Evolutionary conservation across 1,140 invertebrate species (phyloP).

Genomic region (silkworm (Bombyx mori)): ASM3026992v2 NC_085128.1:8849001-8849500

Average conservation of each 20-base stretch:
- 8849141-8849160: constrained; percentile 51
- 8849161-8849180: constrained; percentile 18
- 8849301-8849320: constrained; percentile 54
- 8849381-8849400: no score
- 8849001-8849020: constrained; percentile 54
- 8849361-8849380: no score
- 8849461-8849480: not conserved
- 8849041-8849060: constrained; percentile 37
- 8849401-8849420: no score
- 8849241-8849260: constrained; percentile 48
- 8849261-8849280: constrained; percentile 58
- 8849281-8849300: constrained; percentile 26
- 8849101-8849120: constrained; percentile 36
- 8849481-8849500: constrained; percentile 46
- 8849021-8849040: constrained; percentile 34
- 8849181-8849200: no score
- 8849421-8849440: constrained; percentile 8
- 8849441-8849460: not conserved
- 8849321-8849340: constrained; percentile 39
- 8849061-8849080: constrained; percentile 66
- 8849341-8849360: no score
- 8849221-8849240: constrained; percentile 44
- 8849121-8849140: constrained; percentile 46
- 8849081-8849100: constrained; percentile 58
- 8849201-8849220: constrained; percentile 4